Evolutionary conservation across 37 sponge, comb jelly and placozoan species (phyloP).

Genomic region (Aphrocallistes beatrix): DNA sequence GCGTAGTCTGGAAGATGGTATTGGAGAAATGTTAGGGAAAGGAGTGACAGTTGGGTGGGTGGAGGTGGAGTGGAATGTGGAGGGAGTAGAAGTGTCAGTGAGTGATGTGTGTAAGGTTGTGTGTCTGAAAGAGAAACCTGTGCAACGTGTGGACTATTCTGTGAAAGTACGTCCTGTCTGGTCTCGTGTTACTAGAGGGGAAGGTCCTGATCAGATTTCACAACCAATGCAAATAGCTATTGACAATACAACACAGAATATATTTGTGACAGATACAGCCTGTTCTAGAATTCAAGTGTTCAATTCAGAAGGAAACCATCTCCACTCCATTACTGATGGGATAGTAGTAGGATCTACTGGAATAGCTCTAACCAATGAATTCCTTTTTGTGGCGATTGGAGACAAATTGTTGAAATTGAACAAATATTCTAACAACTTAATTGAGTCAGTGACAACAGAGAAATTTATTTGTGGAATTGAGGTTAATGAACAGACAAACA

Average conservation of each 20-base stretch:
- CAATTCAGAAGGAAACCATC: background rate
- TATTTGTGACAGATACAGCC: background rate
- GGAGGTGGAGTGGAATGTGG: background rate
- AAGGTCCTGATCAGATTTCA: background rate
- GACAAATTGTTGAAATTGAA: background rate
- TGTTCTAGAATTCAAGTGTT: background rate
- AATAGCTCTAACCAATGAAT: background rate
- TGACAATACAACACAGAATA: background rate
- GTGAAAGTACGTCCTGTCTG: slow-evolving; percentile 5
- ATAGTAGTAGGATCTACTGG: background rate
- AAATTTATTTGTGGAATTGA: background rate
- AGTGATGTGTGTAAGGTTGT: slow-evolving; percentile 4
- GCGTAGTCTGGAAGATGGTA: background rate
- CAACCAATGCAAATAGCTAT: slow-evolving; percentile 12
- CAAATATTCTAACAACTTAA: background rate
- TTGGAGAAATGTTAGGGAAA: background rate
- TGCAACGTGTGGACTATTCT: background rate
- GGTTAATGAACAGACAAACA: background rate
- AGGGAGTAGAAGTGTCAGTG: background rate
- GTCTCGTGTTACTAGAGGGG: background rate
- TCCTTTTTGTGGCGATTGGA: background rate
- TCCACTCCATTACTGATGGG: background rate
- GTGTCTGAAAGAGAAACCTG: background rate
- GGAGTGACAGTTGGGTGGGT: slow-evolving; percentile 3
- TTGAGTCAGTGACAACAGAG: background rate